Evolutionary conservation across 2,113 vertebrate species (phyloP), one percentile per base, ranked within the genome.

Genomic region (Lagenorhynchus albirostris): DNA sequence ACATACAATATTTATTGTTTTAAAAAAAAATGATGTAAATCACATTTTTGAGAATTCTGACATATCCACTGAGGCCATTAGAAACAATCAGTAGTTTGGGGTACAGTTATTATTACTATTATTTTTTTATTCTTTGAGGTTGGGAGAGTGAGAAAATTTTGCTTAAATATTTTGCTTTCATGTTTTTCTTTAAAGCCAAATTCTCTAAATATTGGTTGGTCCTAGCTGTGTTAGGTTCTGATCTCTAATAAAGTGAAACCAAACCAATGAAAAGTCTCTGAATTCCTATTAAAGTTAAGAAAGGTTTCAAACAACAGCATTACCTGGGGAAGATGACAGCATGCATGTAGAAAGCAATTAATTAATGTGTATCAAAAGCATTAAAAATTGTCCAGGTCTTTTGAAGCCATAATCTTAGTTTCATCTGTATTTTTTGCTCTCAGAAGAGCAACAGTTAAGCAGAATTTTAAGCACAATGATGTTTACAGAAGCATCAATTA

Each of bases 321-420:
- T 50, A 12, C 6, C 47, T 53, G 55, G 18, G 13, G 14, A 67
- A 53, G 12, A 29, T 12, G 18, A 50, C 8, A 23, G 4, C 11
- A 26, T 1, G 8, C 14, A 8, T 3, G 23, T 8, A 23, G 38
- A 55, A 60, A 50, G 13, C 15, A 18, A 74, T 31, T 25, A 4
- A 7, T 47, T 60, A 31, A 47, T 2, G 1, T 23, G 20, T 21
- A 53, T 31, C 17, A 5, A 18, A 25, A 5, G 0, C 38, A 13
- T 25, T 65, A n/a, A 17, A 6, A 38, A 13, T 8, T 25, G 4
- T 15, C 60, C 26, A 21, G 9, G 17, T 11, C 73, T 4, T 47
- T 29, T 17, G 20, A 76, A n/a, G 10, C 18, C 36, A 5, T 31
- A 15, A 74, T 36, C 11, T 21, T 67, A 53, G 20, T 53, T 58